Evolutionary conservation across 2,113 vertebrate genomes (phyloP), one percentile per base, ranked within the genome.

Genomic region (Polypterus bichir): DNA sequence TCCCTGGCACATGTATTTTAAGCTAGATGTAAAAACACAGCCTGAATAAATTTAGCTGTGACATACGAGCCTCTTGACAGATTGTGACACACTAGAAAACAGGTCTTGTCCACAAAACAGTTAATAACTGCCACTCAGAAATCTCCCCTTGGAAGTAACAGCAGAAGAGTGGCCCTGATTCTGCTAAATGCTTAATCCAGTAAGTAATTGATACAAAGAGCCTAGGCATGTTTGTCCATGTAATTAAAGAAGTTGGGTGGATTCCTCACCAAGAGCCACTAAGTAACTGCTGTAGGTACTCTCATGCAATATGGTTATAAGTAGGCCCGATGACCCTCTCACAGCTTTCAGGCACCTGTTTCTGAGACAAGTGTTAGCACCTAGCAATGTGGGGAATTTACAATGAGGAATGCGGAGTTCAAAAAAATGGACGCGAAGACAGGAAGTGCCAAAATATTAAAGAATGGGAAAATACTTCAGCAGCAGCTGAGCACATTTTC

Each of bases 121-220:
- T 52, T 44, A 62, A 44, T 62, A 52, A 62, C 48, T 62, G 48
- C 52, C 60, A 53, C 27, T 62, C 48, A 9, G 48, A 62, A 62
- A 62, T 51, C 5, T 62, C 52, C 10, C 51, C 49, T 48, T 53
- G 46, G 60, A 53, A 62, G 45, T 52, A 62, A 62, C 52, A 49
- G 44, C n/a, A 27, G n/a, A 27, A 45, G 44, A 53, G 7, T 52
- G 51, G 51, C 3, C 44, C 3, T 57, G 44, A 48, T 60, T 48
- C 9, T 60, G n/a, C 48, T 60, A 48, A 48, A 10, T 46, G 59
- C 9, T 48, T 11, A n/a, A 49, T 6, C 27, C 27, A 60, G 46
- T 48, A 10, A 6, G 46, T 47, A 48, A 48, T 60, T 49, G 46
- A 48, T 60, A 48, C 7, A 57, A 57, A 27, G 7, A 45, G n/a